These are phyloP conservation scores for Protobothrops mucrosquamatus DNA, from an alignment of 2,113 vertebrate genomes.

Conservation along the genomic window DNA sequence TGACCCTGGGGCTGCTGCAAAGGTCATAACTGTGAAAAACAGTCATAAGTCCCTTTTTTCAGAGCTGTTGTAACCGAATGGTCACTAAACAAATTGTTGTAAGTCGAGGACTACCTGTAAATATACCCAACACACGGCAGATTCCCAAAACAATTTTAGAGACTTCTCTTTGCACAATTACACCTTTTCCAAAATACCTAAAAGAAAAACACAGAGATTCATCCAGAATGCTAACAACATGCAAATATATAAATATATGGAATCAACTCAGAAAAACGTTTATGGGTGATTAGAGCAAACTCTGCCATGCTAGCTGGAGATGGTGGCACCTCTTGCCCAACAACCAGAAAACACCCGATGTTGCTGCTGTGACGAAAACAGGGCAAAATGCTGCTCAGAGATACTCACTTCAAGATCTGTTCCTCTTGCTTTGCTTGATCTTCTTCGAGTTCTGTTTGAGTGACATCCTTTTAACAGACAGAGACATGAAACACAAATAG, in stretches of 20 bases:
- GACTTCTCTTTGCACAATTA: background rate
- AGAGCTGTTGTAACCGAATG: too few species aligned
- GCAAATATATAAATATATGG: background rate
- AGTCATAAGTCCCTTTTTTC: too few species aligned
- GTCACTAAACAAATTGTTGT: too few species aligned
- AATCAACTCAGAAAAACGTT: background rate
- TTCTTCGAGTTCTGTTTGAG: conserved; percentile 83
- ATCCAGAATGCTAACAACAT: background rate
- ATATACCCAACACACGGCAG: background rate
- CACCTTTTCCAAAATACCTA: background rate
- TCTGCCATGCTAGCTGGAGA: background rate
- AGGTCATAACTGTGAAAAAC: too few species aligned
- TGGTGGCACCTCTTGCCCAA: background rate
- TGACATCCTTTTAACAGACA: conserved; percentile 82
- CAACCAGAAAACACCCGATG: background rate
- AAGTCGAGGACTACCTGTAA: background rate
- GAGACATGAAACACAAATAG: background rate
- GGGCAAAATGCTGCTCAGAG: background rate
- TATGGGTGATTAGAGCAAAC: background rate
- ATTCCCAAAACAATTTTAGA: background rate
- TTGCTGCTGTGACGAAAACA: background rate
- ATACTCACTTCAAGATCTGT: conserved; percentile 85
- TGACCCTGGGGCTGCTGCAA: too few species aligned
- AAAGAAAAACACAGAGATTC: background rate
- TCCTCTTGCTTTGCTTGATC: conserved; percentile 88